phyloP scores from a whole-genome alignment of 1,140 invertebrate species.

The Ditylenchus dipsaci region DNA sequence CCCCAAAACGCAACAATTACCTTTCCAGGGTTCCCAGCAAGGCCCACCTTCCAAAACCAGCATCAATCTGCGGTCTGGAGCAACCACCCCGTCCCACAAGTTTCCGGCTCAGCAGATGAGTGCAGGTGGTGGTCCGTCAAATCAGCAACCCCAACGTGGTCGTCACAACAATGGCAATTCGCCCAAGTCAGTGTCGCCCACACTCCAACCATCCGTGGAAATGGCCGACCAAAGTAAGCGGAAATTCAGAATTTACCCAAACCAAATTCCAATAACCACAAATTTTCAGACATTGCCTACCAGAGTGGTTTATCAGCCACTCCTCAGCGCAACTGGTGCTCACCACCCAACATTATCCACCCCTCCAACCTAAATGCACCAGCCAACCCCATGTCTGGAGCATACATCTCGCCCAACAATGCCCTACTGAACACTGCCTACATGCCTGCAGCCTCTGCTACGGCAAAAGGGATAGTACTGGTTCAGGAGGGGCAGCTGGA shows the following conservation, averaged over 20 bases:
- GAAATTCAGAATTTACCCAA: background rate
- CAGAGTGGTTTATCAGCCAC: background rate
- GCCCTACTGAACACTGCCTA: background rate
- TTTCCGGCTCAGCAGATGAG: background rate
- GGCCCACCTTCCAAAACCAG: background rate
- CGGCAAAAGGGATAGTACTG: background rate
- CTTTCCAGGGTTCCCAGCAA: background rate
- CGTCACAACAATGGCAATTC: background rate
- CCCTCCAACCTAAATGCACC: background rate
- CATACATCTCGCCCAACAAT: background rate
- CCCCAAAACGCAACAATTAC: too few species aligned
- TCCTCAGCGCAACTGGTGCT: slow-evolving; percentile 6
- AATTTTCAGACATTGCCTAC: background rate
- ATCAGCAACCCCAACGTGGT: background rate
- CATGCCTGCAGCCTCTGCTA: too few species aligned
- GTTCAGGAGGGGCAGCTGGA: background rate
- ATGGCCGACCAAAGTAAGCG: background rate
- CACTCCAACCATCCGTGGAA: background rate
- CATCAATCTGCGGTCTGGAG: background rate
- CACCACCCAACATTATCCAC: background rate
- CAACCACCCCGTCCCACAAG: background rate
- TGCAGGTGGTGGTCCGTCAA: too few species aligned
- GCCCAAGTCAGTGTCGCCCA: background rate
- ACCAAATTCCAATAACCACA: background rate
- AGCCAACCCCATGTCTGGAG: background rate